Conservation (phyloP, 53 echinoderm and acorn worm species). For the Temnopleurus reevesii region DNA sequence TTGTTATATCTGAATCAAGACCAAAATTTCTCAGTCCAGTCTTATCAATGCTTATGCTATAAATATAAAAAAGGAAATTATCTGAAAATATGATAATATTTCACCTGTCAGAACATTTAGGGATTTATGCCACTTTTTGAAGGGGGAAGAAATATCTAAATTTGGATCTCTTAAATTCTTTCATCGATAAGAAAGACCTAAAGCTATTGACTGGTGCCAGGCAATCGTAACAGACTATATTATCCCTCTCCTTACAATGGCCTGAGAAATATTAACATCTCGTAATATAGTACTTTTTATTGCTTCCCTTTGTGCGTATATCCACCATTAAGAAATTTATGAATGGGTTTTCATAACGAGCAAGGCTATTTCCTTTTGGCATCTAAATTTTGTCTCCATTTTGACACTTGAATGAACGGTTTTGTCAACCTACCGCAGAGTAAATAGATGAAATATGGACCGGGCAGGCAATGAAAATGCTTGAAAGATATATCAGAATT, state of each 20-base stretch:
- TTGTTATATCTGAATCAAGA: too few species aligned
- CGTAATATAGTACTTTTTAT: background rate
- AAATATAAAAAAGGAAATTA: too few species aligned
- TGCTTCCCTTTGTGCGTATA: background rate
- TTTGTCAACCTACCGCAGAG: background rate
- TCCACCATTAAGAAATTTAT: background rate
- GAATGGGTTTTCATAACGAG: background rate
- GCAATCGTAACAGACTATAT: background rate
- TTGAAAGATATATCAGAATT: too few species aligned
- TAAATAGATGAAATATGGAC: background rate
- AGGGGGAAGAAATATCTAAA: too few species aligned
- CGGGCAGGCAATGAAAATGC: background rate
- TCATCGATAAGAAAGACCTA: too few species aligned
- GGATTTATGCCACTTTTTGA: too few species aligned
- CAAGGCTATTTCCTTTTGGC: slow-evolving; percentile 19
- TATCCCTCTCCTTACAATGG: background rate
- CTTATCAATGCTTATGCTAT: too few species aligned
- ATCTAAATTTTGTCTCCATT: background rate
- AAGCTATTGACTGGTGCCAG: background rate
- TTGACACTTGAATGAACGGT: slow-evolving; percentile 1
- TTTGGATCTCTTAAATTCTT: too few species aligned
- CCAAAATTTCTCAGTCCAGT: too few species aligned
- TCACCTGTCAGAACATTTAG: too few species aligned
- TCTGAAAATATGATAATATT: too few species aligned
- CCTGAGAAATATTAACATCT: slow-evolving; percentile 2